A percentile compares a stretch with the other conserved stretches of the same genome.
Conservation (phyloP, 2,113 vertebrate species). For the Thunnus maccoyii region DNA sequence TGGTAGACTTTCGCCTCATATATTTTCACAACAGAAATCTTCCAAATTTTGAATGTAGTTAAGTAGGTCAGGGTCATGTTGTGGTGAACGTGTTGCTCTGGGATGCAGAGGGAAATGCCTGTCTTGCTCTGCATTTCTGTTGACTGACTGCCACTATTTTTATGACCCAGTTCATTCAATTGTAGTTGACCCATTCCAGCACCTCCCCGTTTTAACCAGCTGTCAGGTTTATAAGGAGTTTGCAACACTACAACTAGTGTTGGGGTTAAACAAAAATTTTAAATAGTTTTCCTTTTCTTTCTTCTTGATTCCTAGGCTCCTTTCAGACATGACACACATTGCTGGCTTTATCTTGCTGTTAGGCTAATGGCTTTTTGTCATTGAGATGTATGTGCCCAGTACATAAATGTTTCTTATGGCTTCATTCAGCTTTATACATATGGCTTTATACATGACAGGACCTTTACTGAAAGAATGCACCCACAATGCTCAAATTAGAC, state of each 20-base stretch:
- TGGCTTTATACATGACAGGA: no score
- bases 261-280: background rate
- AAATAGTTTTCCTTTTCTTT: background rate
- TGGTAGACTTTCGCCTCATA: background rate
- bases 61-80: slow-evolving; percentile 34
- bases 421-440: no score
- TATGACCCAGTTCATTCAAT: slow-evolving; percentile 38
- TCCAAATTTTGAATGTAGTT: slow-evolving; percentile 6
- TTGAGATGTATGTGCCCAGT: no score
- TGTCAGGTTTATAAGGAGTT: slow-evolving; percentile 33
- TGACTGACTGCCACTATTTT: slow-evolving; percentile 50
- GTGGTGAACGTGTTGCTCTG: slow-evolving; percentile 59
- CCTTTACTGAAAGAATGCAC: no score
- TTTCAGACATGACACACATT: background rate
- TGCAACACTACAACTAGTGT: background rate
- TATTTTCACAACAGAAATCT: slow-evolving; percentile 24
- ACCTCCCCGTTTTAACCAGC: slow-evolving; percentile 31
- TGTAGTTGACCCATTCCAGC: slow-evolving; percentile 35
- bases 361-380: no score
- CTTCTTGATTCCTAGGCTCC: background rate
- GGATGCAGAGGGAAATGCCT: slow-evolving; percentile 42
- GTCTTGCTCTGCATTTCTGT: slow-evolving; percentile 37
- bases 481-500: no score
- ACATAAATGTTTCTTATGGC: no score
- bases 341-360: no score